phyloP scores from a whole-genome alignment of 2,797 vertebrate species.

The Microcaecilia unicolor region DNA sequence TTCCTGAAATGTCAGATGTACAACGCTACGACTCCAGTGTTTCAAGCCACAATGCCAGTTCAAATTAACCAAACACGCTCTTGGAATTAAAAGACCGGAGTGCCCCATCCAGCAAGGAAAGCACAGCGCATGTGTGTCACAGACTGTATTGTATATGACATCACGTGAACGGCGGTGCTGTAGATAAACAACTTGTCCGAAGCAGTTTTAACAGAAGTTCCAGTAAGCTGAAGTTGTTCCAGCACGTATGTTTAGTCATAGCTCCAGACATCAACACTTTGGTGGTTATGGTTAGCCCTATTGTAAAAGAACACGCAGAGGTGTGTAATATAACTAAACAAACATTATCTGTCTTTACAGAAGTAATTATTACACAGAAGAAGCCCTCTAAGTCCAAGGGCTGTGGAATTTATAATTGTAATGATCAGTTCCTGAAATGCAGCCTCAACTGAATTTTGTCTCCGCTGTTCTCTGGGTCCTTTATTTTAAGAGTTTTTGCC shows the following conservation, averaged over 20 bases:
- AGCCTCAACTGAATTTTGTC: neutral
- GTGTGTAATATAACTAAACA: slow-evolving; percentile 35
- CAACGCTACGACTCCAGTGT: too few species aligned
- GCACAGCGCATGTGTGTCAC: slow-evolving; percentile 6
- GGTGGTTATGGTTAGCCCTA: slow-evolving; percentile 53
- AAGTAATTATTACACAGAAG: slow-evolving; percentile 37
- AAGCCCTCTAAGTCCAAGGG: too few species aligned
- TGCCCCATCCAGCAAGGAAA: slow-evolving; percentile 4
- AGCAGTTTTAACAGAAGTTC: fast-evolving
- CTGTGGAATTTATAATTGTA: slow-evolving; percentile 42
- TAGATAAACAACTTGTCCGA: slow-evolving; percentile 4
- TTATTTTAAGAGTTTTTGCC: neutral
- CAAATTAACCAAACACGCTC: slow-evolving; percentile 4
- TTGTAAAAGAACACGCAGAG: slow-evolving; percentile 47
- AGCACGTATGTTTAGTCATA: slow-evolving; percentile 52
- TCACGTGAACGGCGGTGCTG: neutral
- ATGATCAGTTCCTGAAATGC: slow-evolving; percentile 1
- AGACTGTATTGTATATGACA: slow-evolving; percentile 12
- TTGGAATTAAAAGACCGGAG: neutral
- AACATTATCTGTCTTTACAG: slow-evolving; percentile 23
- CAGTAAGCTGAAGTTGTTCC: slow-evolving; percentile 42
- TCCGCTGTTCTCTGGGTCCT: neutral
- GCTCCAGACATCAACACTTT: slow-evolving; percentile 57
- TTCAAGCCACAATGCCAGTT: slow-evolving; percentile 1
- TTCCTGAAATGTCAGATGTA: too few species aligned